Percentiles rank a stretch among this genome's conserved stretches.
Evolutionary conservation across 2,888 invertebrate species (phyloP).

Genomic region (Sylvicola cinctus): DNA sequence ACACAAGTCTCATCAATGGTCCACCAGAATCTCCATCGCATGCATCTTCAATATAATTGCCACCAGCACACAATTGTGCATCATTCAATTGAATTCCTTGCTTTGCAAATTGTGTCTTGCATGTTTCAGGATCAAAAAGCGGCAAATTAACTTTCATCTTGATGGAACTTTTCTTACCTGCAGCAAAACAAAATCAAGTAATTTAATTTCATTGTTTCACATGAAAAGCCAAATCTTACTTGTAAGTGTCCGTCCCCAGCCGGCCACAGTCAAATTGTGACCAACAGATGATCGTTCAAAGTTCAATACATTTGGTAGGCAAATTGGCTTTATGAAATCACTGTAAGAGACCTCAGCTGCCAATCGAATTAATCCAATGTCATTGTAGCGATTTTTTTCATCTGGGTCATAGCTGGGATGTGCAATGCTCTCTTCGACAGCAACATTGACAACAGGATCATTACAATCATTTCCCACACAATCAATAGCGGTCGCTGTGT

Average conservation of each 20-base stretch:
- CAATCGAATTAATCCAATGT: conserved; percentile 51
- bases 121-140: conserved; percentile 26
- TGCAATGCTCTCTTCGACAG: conserved; percentile 36
- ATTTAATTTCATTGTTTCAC: no score
- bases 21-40: conserved; percentile 62
- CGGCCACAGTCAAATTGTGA: conserved; percentile 30
- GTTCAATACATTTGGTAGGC: conserved; percentile 26
- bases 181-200: background rate
- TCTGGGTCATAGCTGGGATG: conserved; percentile 40
- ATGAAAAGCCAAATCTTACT: no score
- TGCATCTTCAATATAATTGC: conserved; percentile 40
- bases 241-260: conserved; percentile 39
- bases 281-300: conserved; percentile 18
- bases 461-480: conserved; percentile 37
- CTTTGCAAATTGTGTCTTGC: conserved; percentile 25
- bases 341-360: conserved; percentile 29
- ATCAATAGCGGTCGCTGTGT: conserved; percentile 15
- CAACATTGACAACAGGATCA: conserved; percentile 32
- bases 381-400: conserved; percentile 36
- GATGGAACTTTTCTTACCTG: conserved; percentile 27
- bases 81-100: conserved; percentile 25
- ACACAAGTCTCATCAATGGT: conserved; percentile 38
- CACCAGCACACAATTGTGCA: conserved; percentile 48
- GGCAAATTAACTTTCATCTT: conserved; percentile 34
- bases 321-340: conserved; percentile 37